phyloP scores from a whole-genome alignment of 2,797 vertebrate genomes.

The Microctenopoma steveboyesi region DNA sequence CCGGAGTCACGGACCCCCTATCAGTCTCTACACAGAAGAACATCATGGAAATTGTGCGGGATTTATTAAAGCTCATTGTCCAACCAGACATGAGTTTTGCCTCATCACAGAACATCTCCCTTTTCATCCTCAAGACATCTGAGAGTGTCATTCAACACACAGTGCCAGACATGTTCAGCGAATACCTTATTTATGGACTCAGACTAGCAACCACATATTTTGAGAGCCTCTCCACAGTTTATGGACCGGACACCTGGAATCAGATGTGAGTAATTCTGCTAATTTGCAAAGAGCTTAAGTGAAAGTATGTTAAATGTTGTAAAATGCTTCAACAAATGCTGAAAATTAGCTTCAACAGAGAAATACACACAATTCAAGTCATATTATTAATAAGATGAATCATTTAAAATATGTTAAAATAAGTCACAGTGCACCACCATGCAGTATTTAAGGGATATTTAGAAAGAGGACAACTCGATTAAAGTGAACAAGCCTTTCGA shows the following conservation, averaged over 20 bases:
- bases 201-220: slow-evolving; percentile 67
- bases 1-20: slow-evolving; percentile 7
- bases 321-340: neutral
- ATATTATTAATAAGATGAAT: neutral
- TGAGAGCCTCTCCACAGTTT: slow-evolving; percentile 42
- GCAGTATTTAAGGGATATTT: neutral
- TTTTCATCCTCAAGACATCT: slow-evolving; percentile 53
- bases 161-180: slow-evolving; percentile 37
- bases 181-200: slow-evolving; percentile 62
- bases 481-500: neutral
- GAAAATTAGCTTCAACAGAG: too few relatives aligned
- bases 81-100: slow-evolving; percentile 55
- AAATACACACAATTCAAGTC: neutral
- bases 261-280: slow-evolving; percentile 73
- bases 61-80: slow-evolving; percentile 65
- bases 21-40: slow-evolving; percentile 45
- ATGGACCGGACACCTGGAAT: slow-evolving; percentile 70
- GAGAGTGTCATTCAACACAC: slow-evolving; percentile 55
- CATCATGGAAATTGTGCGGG: slow-evolving; percentile 55
- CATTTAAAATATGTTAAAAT: neutral
- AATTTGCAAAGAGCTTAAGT: neutral
- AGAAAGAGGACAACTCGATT: neutral
- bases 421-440: neutral
- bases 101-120: slow-evolving; percentile 58
- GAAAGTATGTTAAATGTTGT: neutral